These are phyloP conservation scores for Brachionus sp. DNA, from an alignment of 1,140 invertebrate genomes.

Conservation along the genomic window DNA sequence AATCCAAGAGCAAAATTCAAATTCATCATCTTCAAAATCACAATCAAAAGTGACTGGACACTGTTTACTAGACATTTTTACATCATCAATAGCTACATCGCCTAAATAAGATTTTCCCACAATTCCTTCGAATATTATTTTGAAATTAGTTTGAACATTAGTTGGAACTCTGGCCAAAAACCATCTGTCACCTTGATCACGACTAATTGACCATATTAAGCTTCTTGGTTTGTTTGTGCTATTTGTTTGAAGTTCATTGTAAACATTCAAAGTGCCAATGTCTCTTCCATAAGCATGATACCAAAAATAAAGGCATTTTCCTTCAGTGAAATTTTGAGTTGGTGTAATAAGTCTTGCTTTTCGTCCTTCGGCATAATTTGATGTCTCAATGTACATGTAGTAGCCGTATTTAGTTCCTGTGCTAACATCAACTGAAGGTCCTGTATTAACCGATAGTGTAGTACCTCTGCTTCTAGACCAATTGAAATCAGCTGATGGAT, in stretches of 20 bases:
- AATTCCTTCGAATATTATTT: slow-evolving; percentile 35
- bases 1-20: slow-evolving; percentile 21
- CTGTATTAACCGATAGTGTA: slow-evolving; percentile 50
- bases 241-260: slow-evolving; percentile 49
- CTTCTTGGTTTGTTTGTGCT: slow-evolving; percentile 48
- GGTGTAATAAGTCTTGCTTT: not conserved
- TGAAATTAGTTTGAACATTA: not conserved
- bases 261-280: slow-evolving; percentile 53
- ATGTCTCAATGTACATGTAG: slow-evolving; percentile 50
- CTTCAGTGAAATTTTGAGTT: not conserved
- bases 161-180: slow-evolving; percentile 6
- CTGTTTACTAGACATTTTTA: not conserved
- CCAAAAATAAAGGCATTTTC: slow-evolving; percentile 49
- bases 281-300: slow-evolving; percentile 52
- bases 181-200: not conserved
- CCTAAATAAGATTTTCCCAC: not conserved
- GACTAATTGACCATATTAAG: not conserved
- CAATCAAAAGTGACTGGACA: slow-evolving; percentile 15
- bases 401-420: slow-evolving; percentile 47
- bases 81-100: slow-evolving; percentile 25
- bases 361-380: not conserved
- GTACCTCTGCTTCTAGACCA: slow-evolving; percentile 44
- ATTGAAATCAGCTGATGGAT: slow-evolving; percentile 23
- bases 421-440: slow-evolving; percentile 50
- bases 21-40: slow-evolving; percentile 29